phyloP scores from a whole-genome alignment of 2,113 vertebrate genomes.

The Sinocyclocheilus anophthalmus region DNA sequence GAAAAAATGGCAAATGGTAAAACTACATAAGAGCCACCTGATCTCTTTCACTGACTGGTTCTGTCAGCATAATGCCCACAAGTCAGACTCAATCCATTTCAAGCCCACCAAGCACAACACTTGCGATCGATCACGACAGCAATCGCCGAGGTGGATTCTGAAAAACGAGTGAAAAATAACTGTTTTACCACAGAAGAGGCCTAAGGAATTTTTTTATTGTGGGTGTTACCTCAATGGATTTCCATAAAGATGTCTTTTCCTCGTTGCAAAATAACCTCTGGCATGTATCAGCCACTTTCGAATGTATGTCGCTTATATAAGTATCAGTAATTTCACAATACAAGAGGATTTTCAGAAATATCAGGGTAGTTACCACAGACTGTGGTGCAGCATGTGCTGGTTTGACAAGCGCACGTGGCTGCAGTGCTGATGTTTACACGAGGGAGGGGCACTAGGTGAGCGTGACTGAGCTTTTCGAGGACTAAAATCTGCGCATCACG shows the following conservation, averaged over 20 bases:
- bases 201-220: background rate
- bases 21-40: background rate
- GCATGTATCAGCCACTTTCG: background rate
- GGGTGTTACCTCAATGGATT: background rate
- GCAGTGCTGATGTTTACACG: constrained; percentile 2
- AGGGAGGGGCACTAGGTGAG: background rate
- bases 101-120: background rate
- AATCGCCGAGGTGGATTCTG: background rate
- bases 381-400: background rate
- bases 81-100: background rate
- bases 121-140: background rate
- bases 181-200: background rate
- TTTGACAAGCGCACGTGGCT: constrained; percentile 4
- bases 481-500: background rate
- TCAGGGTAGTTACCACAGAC: background rate
- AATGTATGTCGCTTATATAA: background rate
- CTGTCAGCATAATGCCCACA: background rate
- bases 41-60: background rate
- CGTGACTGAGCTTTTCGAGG: background rate
- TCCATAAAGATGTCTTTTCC: background rate
- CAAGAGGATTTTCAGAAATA: background rate
- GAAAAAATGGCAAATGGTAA: background rate
- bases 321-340: background rate
- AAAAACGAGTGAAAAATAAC: background rate
- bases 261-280: background rate